phyloP scores from a whole-genome alignment of 2,888 invertebrate species.

The Sussaba pulchella region DNA sequence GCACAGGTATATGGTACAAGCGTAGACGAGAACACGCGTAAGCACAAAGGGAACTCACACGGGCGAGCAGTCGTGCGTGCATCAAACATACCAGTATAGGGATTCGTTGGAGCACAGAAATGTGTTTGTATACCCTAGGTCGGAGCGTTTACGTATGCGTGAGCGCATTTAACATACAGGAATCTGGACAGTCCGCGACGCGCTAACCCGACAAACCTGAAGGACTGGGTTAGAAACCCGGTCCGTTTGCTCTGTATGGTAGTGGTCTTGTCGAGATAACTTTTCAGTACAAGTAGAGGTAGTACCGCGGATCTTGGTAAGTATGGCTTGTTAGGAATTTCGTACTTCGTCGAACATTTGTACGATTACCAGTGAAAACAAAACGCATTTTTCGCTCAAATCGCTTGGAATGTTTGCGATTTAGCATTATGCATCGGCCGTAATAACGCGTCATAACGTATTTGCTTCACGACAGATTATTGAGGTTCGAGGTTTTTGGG shows the following conservation, averaged over 20 bases:
- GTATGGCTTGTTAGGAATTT: constrained; percentile 8
- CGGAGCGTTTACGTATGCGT: constrained; percentile 63
- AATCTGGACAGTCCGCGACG: constrained; percentile 64
- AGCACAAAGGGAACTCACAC: constrained; percentile 68
- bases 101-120: background rate
- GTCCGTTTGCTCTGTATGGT: constrained; percentile 32
- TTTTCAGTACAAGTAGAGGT: constrained; percentile 43
- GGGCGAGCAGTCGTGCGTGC: constrained; percentile 57
- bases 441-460: too few species aligned
- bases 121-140: constrained; percentile 60
- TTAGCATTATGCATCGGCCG: too few species aligned
- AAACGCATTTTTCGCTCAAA: background rate
- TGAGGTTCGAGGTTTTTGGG: too few species aligned
- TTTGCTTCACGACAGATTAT: too few species aligned
- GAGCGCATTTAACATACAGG: constrained; percentile 68
- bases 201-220: constrained; percentile 68
- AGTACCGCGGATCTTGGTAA: constrained; percentile 20
- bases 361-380: background rate
- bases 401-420: background rate
- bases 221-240: constrained; percentile 63
- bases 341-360: constrained; percentile 36
- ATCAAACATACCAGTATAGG: constrained; percentile 37
- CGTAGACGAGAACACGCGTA: constrained; percentile 68
- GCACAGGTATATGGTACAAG: constrained; percentile 42
- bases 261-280: constrained; percentile 30